A percentile compares a stretch with the other conserved stretches of the same genome.
phyloP scores from a whole-genome alignment of 2,113 vertebrate species.

The Salvator merianae region DNA sequence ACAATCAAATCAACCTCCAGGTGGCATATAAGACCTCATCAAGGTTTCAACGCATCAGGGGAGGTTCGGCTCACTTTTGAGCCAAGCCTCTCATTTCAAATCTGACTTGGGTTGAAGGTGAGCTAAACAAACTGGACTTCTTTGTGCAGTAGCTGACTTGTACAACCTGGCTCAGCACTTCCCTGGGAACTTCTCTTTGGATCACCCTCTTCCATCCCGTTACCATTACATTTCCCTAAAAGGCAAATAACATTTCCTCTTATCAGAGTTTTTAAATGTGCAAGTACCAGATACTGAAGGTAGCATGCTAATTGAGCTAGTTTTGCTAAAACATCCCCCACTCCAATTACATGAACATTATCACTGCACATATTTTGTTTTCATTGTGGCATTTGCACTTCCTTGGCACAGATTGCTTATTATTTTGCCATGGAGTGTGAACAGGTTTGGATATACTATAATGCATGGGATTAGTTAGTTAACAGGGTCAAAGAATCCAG shows the following conservation, averaged over 20 bases:
- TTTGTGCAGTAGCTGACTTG: no score
- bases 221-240: not conserved
- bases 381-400: not conserved
- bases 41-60: no score
- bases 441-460: not conserved
- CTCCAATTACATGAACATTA: not conserved
- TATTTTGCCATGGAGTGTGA: conserved; percentile 3
- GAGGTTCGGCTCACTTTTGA: no score
- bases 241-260: not conserved
- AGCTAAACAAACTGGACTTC: no score
- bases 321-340: not conserved
- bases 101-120: no score
- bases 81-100: no score
- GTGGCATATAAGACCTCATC: no score
- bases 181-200: no score
- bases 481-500: not conserved
- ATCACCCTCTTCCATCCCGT: not conserved
- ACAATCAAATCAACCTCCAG: no score
- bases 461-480: conserved; percentile 18
- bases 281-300: not conserved
- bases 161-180: no score
- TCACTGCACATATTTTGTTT: not conserved
- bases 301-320: not conserved
- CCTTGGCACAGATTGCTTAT: not conserved
- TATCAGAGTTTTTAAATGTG: not conserved